Evolutionary conservation across 2,797 vertebrate genomes (phyloP), one percentile per base, ranked within the genome.

Genomic region (Euphonia xanthogaster): DNA sequence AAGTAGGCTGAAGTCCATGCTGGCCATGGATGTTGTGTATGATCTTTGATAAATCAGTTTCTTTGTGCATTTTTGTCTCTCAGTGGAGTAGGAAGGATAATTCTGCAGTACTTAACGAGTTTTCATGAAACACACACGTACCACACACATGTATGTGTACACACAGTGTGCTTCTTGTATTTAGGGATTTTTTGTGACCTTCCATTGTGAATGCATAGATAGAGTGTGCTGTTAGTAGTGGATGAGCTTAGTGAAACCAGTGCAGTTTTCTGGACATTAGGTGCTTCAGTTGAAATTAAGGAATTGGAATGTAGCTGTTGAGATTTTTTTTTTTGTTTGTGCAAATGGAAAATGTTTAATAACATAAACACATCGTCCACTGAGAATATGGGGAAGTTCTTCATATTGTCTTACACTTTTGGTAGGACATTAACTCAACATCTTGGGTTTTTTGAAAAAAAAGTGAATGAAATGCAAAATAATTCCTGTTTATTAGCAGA

Each of bases 321-420:
- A 53, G 63, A 79, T 86, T 97, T 92, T 96, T 97, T 97, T 96
- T 51, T 92, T 96, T 45, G 84, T 97, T 97, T 85, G 37, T 98
- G 76, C 89, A 96, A 97, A 95, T 75, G 94, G 60, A 95, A 91
- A 73, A 90, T 93, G 35, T 93, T 96, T 95, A 82, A 94, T 95
- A 94, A 95, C 82, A 93, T 94, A 20, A 72, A 28, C 48, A 16
- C 10, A 82, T 93, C 94, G 93, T 94, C 95, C 80, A 75, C 90
- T 96, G 95, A 96, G 95, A 96, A 86, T 75, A 39, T 50, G 61
- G 31, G 62, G 30, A 89, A 80, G 44, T 84, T 76, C 8, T 91
- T 82, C 48, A 88, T 91, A 48, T 66, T 86, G 37, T 95, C 57
- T 91, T 68, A 24, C 1, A 11, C 10, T 70, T 73, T 65, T 76